phyloP scores from a whole-genome alignment of 2,113 vertebrate genomes.

The Halichoeres trimaculatus region DNA sequence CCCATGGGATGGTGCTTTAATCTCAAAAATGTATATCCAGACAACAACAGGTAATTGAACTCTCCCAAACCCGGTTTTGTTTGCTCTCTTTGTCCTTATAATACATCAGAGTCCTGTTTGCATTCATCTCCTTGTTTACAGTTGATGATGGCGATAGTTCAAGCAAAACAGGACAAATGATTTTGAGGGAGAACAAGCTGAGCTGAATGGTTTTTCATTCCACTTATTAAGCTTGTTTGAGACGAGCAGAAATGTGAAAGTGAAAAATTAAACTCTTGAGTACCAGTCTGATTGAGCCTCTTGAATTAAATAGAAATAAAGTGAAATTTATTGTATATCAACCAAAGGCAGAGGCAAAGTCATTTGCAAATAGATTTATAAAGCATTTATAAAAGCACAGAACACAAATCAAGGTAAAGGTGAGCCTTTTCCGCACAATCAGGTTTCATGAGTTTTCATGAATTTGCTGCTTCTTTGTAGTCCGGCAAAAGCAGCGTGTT shows the following conservation, averaged over 20 bases:
- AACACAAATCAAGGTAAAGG: slow-evolving; percentile 58
- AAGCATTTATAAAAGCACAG: slow-evolving; percentile 35
- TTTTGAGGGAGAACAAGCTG: slow-evolving; percentile 18
- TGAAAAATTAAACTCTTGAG: slow-evolving; percentile 55
- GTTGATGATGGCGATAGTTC: slow-evolving; percentile 14
- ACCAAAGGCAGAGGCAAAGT: slow-evolving; percentile 66
- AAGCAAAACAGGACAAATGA: slow-evolving; percentile 24
- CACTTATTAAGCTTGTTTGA: slow-evolving; percentile 21
- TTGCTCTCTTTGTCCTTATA: slow-evolving; percentile 26
- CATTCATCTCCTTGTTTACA: slow-evolving; percentile 5
- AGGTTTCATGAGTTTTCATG: slow-evolving; percentile 34
- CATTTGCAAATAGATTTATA: slow-evolving; percentile 57
- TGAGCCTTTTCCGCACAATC: slow-evolving; percentile 46
- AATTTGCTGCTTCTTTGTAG: slow-evolving; percentile 35
- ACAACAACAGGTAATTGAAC: neutral
- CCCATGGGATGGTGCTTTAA: neutral
- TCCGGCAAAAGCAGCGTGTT: slow-evolving; percentile 28
- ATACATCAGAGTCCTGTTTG: neutral
- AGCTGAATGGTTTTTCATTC: slow-evolving; percentile 57
- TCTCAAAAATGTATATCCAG: slow-evolving; percentile 3
- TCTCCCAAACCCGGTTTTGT: slow-evolving; percentile 17
- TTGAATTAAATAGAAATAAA: slow-evolving; percentile 58
- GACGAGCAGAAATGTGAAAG: slow-evolving; percentile 49
- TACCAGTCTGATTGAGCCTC: slow-evolving; percentile 49
- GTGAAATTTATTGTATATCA: slow-evolving; percentile 54